Evolutionary conservation across 2,888 invertebrate species (phyloP).

Genomic region (Gisinianus flammeolus): DNA sequence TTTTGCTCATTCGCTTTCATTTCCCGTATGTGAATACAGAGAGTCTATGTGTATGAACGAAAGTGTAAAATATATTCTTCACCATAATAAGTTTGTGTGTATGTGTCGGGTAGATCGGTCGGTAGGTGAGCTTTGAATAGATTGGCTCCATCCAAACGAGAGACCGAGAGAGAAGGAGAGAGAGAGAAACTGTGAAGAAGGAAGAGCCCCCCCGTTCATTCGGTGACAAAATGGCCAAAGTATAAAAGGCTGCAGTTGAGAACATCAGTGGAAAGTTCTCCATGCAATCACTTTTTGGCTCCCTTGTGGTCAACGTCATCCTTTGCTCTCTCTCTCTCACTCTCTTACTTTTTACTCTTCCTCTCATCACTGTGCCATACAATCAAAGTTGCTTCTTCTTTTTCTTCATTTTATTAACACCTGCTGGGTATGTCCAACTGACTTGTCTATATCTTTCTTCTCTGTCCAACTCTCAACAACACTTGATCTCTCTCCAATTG

Average conservation of each 20-base stretch:
- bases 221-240: conserved; percentile 33
- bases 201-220: conserved; percentile 17
- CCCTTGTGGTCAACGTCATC: conserved; percentile 27
- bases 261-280: conserved; percentile 18
- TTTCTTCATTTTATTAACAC: not conserved
- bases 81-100: not conserved
- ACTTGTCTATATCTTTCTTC: not conserved
- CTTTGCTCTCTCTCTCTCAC: not conserved
- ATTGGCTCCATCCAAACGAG: conserved; percentile 7
- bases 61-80: not conserved
- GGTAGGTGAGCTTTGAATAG: conserved; percentile 19
- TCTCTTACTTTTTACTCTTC: not conserved
- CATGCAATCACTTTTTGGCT: conserved; percentile 28
- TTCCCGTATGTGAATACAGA: not conserved
- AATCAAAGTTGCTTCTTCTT: conserved; percentile 4
- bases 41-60: not conserved
- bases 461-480: not conserved
- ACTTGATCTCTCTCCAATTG: not conserved
- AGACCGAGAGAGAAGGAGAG: not conserved
- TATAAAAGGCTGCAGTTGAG: conserved; percentile 30
- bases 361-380: not conserved
- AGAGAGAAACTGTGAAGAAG: not conserved
- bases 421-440: conserved; percentile 15
- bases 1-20: not conserved
- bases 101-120: not conserved